These are phyloP conservation scores for Eilema sororculum DNA, from an alignment of 2,888 invertebrate species.

Conservation along the genomic window DNA sequence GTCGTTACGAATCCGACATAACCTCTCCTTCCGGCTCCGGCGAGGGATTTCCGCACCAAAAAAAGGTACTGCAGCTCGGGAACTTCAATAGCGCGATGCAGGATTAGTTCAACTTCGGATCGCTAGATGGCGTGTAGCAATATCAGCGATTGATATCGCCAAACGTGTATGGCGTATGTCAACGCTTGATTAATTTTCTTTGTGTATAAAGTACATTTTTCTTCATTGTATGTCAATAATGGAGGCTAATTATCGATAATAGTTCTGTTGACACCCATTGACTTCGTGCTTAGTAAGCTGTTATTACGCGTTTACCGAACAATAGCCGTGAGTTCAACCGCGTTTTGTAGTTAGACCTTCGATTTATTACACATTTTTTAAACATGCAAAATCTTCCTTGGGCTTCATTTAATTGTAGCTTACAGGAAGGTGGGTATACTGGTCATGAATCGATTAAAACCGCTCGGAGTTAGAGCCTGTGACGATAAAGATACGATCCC, in stretches of 20 bases:
- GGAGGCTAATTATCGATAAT: constrained; percentile 5
- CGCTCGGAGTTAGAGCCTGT: no score
- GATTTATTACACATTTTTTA: no score
- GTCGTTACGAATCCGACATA: no score
- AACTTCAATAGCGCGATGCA: background rate
- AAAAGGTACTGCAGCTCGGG: background rate
- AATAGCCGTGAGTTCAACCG: background rate
- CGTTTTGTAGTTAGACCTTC: background rate
- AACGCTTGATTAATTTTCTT: background rate
- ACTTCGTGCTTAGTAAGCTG: background rate
- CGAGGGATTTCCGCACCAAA: no score
- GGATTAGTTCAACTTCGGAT: background rate
- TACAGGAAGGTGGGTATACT: no score
- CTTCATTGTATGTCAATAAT: constrained; percentile 10
- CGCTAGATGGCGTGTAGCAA: background rate
- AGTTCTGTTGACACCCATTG: constrained; percentile 10
- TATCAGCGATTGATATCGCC: background rate
- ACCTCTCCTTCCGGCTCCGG: no score
- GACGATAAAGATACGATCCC: no score
- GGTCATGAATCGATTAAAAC: no score
- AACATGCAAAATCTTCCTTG: no score
- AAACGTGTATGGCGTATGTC: background rate
- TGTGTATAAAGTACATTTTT: background rate
- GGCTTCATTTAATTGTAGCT: no score
- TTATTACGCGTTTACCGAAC: background rate